These are phyloP conservation scores for Tautogolabrus adspersus DNA, from an alignment of 2,113 vertebrate species.

Conservation along the genomic window DNA sequence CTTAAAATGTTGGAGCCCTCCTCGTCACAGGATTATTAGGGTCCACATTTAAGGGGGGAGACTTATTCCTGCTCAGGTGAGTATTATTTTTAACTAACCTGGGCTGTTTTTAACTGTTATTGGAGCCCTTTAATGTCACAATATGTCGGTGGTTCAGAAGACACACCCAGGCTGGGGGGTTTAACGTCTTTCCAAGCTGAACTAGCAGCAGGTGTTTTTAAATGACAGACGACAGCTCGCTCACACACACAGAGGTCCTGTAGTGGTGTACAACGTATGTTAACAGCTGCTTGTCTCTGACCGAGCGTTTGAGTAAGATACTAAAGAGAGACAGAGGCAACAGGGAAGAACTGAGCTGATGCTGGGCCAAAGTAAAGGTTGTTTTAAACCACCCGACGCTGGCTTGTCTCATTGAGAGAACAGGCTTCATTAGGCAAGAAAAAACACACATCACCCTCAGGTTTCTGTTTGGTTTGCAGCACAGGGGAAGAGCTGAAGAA, in stretches of 20 bases:
- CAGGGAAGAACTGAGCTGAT: not conserved
- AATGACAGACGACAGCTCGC: conserved; percentile 28
- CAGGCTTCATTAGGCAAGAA: conserved; percentile 44
- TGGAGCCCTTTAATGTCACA: not conserved
- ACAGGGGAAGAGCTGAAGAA: conserved; percentile 9
- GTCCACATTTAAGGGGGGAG: not conserved
- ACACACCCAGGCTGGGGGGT: not conserved
- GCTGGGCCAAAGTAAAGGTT: conserved; percentile 39
- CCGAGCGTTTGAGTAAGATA: not conserved
- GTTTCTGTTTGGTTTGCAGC: conserved; percentile 46
- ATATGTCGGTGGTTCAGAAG: not conserved
- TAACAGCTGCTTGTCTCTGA: conserved; percentile 26
- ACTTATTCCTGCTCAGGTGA: not conserved
- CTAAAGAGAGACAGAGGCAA: not conserved
- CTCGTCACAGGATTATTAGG: too few species aligned
- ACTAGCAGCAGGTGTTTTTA: conserved; percentile 36
- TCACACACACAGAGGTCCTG: not conserved
- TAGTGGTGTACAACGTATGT: not conserved
- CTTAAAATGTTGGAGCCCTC: too few species aligned
- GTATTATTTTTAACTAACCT: not conserved
- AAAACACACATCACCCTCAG: conserved; percentile 34
- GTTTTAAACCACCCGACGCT: conserved; percentile 24
- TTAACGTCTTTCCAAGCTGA: not conserved
- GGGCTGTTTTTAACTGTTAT: not conserved
- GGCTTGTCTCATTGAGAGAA: conserved; percentile 20